phyloP scores from a whole-genome alignment of 2,113 vertebrate species.

The Channa maculata region DNA sequence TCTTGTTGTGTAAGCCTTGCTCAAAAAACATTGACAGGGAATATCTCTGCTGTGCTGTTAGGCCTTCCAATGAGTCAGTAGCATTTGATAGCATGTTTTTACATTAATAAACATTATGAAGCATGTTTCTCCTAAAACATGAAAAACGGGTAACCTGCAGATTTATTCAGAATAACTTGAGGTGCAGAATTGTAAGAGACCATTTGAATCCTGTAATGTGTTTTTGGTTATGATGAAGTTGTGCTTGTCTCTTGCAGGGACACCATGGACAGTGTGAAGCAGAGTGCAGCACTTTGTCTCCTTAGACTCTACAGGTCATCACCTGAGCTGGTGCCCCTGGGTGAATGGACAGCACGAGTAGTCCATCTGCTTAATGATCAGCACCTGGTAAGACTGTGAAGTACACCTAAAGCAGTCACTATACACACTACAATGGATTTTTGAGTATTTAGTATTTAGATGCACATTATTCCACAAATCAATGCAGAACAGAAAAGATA shows the following conservation, averaged over 20 bases:
- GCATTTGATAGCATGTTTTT: too few relatives aligned
- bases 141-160: too few relatives aligned
- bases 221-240: neutral
- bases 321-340: slow-evolving; percentile 91
- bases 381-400: slow-evolving; percentile 84
- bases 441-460: neutral
- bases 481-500: neutral
- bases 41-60: too few relatives aligned
- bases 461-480: neutral
- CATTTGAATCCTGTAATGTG: too few relatives aligned
- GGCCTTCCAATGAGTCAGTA: too few relatives aligned
- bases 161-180: too few relatives aligned
- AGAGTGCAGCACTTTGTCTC: slow-evolving; percentile 90
- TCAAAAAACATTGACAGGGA: too few relatives aligned
- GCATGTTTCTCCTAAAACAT: too few relatives aligned
- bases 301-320: slow-evolving; percentile 90
- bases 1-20: too few relatives aligned
- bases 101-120: too few relatives aligned
- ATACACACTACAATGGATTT: neutral
- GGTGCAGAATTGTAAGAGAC: too few relatives aligned
- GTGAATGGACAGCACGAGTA: slow-evolving; percentile 91
- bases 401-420: neutral
- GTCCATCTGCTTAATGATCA: slow-evolving; percentile 92
- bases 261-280: slow-evolving; percentile 94
- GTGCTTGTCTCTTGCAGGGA: slow-evolving; percentile 76